Conservation (phyloP, 2,797 vertebrate species). For the Saxicola maurus region DNA sequence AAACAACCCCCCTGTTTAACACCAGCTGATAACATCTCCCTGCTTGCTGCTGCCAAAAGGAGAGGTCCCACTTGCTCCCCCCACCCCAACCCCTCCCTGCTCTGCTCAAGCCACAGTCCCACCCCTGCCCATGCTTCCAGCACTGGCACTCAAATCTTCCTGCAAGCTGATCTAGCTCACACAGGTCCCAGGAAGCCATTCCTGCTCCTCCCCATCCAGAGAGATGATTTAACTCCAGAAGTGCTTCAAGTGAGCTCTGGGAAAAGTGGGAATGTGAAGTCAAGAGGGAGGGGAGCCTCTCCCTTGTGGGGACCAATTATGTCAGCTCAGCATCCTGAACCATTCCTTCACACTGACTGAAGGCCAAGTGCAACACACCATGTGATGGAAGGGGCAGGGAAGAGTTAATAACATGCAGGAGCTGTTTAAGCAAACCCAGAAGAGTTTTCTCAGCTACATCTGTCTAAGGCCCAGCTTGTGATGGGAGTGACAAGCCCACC, state of each 20-base stretch:
- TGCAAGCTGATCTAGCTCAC: background rate
- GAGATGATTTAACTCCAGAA: conserved; percentile 8
- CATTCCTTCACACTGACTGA: background rate
- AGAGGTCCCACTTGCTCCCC: conserved; percentile 2
- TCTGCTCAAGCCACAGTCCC: background rate
- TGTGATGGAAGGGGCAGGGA: background rate
- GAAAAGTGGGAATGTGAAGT: background rate
- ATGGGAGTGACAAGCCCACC: background rate
- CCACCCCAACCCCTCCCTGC: conserved; percentile 14
- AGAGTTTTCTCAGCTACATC: background rate
- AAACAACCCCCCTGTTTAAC: background rate
- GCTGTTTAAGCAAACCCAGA: background rate
- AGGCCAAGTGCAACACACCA: background rate
- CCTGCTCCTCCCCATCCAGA: background rate
- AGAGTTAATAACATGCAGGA: background rate
- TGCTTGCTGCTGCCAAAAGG: conserved; percentile 6
- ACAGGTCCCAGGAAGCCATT: background rate
- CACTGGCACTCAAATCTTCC: background rate
- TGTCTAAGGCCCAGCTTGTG: background rate
- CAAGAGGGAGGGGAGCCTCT: conserved; percentile 9
- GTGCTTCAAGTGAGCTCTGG: background rate
- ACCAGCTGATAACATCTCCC: conserved; percentile 17
- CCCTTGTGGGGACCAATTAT: background rate
- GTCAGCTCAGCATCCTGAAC: background rate
- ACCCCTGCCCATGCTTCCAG: background rate